phyloP scores from a whole-genome alignment of 2,113 vertebrate species.

The Machaerirhynchus nigripectus region DNA sequence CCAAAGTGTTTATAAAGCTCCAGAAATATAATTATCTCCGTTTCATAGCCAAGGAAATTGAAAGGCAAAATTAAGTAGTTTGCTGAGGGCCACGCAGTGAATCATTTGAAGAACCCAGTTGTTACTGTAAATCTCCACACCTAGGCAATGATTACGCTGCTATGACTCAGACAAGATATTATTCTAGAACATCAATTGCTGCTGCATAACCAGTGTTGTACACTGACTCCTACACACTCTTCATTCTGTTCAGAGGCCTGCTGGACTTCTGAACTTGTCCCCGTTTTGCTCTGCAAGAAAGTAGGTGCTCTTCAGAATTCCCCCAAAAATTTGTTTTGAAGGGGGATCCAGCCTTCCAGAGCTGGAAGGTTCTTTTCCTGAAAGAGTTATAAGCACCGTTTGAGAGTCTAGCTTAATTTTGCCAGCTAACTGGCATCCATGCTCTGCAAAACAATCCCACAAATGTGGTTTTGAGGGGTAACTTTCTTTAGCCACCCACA shows the following conservation, averaged over 20 bases:
- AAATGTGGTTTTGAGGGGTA: background rate
- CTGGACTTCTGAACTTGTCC: background rate
- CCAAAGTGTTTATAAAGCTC: conserved; percentile 45
- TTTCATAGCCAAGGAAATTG: conserved; percentile 39
- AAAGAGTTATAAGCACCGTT: background rate
- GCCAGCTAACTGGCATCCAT: background rate
- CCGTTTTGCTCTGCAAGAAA: background rate
- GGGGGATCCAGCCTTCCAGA: background rate
- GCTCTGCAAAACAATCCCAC: background rate
- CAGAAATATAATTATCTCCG: conserved; percentile 44
- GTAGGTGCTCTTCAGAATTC: background rate
- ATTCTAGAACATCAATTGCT: conserved; percentile 44
- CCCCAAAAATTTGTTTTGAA: background rate
- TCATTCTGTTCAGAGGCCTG: background rate
- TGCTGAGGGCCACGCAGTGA: conserved; percentile 34
- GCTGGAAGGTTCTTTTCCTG: background rate
- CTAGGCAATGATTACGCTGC: conserved; percentile 38
- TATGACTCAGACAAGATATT: conserved; percentile 29
- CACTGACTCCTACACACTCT: background rate
- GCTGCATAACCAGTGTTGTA: background rate
- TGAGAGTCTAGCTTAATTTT: background rate
- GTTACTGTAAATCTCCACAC: conserved; percentile 56
- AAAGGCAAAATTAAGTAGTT: conserved; percentile 47
- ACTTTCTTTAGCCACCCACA: rapidly evolving
- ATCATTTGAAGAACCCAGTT: conserved; percentile 48